Evolutionary conservation across 2,888 invertebrate genomes (phyloP).

Genomic region (Noctua janthina): DNA sequence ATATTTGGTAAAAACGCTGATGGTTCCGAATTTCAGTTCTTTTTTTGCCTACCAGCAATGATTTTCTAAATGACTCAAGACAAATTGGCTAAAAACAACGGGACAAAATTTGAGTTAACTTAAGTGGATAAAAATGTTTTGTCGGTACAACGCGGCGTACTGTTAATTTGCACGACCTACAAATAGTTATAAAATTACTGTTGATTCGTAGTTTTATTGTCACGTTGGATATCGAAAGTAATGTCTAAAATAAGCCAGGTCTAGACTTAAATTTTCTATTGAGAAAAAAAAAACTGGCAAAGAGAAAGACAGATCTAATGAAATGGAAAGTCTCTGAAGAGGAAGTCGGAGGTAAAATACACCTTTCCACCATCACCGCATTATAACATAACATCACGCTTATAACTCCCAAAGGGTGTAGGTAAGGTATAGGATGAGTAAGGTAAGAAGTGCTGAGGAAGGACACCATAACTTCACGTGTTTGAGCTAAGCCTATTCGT

Average conservation of each 20-base stretch:
- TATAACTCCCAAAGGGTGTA: neutral
- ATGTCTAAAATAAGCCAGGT: neutral
- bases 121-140: slow-evolving; percentile 8
- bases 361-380: neutral
- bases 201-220: slow-evolving; percentile 11
- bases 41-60: neutral
- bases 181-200: slow-evolving; percentile 7
- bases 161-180: slow-evolving; percentile 19
- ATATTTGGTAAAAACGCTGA: neutral
- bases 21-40: no score
- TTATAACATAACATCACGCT: neutral
- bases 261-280: slow-evolving; percentile 1
- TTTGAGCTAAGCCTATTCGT: no score
- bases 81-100: slow-evolving; percentile 13
- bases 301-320: neutral
- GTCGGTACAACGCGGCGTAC: neutral
- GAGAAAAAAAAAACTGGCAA: neutral
- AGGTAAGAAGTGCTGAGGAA: no score
- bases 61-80: neutral
- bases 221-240: neutral
- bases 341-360: neutral
- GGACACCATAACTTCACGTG: no score
- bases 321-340: neutral
- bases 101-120: neutral
- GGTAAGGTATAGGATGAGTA: neutral